Conservation (phyloP, 2,888 invertebrate species). For the Drosophila neonasuta region DNA sequence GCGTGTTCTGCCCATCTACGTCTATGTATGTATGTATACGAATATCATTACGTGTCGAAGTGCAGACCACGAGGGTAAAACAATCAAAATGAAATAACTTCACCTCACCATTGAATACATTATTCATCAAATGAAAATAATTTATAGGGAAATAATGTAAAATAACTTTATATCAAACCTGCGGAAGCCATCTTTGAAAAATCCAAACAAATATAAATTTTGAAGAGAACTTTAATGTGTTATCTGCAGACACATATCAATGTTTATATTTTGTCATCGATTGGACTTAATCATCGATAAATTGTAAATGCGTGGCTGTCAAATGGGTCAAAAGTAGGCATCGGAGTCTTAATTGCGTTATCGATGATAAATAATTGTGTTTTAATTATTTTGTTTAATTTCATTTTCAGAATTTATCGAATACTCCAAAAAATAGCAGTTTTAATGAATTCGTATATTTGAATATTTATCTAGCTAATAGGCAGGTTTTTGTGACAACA, state of each 20-base stretch:
- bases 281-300: constrained; percentile 7
- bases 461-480: no score
- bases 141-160: constrained; percentile 1
- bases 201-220: constrained; percentile 69
- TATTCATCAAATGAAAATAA: not conserved
- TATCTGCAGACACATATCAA: constrained; percentile 46
- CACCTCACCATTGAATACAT: not conserved
- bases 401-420: no score
- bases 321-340: not conserved
- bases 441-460: no score
- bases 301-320: not conserved
- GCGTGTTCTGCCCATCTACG: not conserved
- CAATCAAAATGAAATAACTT: constrained; percentile 1
- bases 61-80: constrained; percentile 41
- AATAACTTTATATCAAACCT: constrained; percentile 84
- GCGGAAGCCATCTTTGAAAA: constrained; percentile 87
- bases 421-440: no score
- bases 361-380: no score
- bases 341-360: no score
- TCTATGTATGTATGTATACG: constrained; percentile 15
- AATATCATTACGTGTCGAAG: constrained; percentile 63
- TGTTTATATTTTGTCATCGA: constrained; percentile 34
- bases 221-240: constrained; percentile 57
- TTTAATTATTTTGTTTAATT: no score
- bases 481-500: no score